Base-by-base conservation (phyloP, 2,888 invertebrate species). In the Cataglyphis altisquamis region DNA sequence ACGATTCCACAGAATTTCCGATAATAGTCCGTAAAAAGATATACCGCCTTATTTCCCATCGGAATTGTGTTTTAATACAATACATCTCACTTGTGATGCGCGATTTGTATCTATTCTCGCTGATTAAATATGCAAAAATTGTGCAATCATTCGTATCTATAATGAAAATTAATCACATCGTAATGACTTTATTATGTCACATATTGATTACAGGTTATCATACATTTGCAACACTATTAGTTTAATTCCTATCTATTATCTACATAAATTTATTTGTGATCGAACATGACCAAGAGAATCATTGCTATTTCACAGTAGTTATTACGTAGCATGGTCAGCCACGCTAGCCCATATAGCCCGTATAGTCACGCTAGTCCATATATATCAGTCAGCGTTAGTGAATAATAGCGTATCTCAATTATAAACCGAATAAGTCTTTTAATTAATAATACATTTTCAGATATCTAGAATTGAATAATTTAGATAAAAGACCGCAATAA, bases 241-340 rank as follows among this genome's bases (percentile, higher is more conserved):
- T 77, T 41, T 32, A 32, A 29, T 36, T 57, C 21, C 18, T 41
- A 32, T 21, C 45, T 45, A 45, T 4, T 41, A 72, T 78, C 57
- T 60, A 36, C 45, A 21, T 2, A 39, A 29, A 18, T 64, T 77
- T 78, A 52, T 78, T 77, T 52, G 78, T 21, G 62, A 32, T 52
- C 21, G 39, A 55, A 21, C 62, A 15, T 25, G 25, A 62, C 48
- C 29, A 63, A 48, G 48, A 57, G 48, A 29, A 25, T 55, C 55
- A 41, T 29, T 64, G 39, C 52, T 64, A 77, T 78, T 52, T 64
- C 63, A 39, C 75, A 75, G 77, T 73, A 75, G 81, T 73, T 78
- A 77, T 81, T 39, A 29, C 78, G n/a, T 39, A 41, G 29, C 29
- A 29, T 63, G 39, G 52, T 77, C 81, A 75, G 81, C 55, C 77